These are phyloP conservation scores for Serripes groenlandicus DNA, from an alignment of 2,888 invertebrate genomes.

Conservation along the genomic window DNA sequence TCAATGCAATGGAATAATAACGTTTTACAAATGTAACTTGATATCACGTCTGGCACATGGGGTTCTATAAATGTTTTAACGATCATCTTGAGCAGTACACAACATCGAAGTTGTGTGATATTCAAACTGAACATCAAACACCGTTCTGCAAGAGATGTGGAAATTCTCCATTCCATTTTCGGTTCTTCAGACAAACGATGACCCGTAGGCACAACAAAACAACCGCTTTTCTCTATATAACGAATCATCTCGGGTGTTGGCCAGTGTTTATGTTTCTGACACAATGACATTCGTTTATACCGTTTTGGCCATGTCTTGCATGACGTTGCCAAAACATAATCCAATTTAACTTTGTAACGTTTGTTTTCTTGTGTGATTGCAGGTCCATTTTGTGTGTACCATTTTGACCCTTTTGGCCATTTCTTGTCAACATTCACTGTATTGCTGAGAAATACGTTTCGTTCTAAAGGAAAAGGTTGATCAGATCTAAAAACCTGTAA, in stretches of 20 bases:
- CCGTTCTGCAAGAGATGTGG: conserved; percentile 15
- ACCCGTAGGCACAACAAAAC: background rate
- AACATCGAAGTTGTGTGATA: too few relatives aligned
- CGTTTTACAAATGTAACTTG: conserved; percentile 35
- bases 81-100: too few relatives aligned
- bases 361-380: too few relatives aligned
- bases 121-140: conserved; percentile 33
- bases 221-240: background rate
- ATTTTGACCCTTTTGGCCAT: background rate
- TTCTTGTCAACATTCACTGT: background rate
- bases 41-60: conserved; percentile 9
- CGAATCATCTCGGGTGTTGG: background rate
- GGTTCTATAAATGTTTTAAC: too few relatives aligned
- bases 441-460: background rate
- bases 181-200: background rate
- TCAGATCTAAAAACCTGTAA: background rate
- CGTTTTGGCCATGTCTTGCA: conserved; percentile 10
- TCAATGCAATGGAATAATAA: conserved; percentile 28
- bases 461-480: background rate
- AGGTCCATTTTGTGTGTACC: background rate
- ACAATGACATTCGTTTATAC: background rate
- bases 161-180: background rate
- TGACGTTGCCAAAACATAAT: background rate
- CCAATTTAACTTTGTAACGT: background rate
- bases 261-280: background rate